These are phyloP conservation scores for Theocolax elegans DNA, from an alignment of 1,140 invertebrate species.

Conservation along the genomic window DNA sequence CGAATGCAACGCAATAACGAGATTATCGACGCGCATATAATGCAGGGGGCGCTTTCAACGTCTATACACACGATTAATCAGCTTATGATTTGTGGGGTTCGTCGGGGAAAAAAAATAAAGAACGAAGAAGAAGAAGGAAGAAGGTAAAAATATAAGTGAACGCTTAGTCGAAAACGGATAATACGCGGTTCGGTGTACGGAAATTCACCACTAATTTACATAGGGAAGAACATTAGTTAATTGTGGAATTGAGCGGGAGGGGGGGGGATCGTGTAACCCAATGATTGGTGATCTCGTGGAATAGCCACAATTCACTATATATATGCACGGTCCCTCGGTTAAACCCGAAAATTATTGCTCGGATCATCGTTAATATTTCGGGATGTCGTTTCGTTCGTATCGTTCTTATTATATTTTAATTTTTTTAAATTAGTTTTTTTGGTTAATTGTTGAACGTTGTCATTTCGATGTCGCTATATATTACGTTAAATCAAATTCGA, in stretches of 20 bases:
- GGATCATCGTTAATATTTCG: constrained; percentile 68
- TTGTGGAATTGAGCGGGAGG: too few species aligned
- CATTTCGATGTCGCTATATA: too few species aligned
- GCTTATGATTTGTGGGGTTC: background rate
- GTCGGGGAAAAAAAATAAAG: too few species aligned
- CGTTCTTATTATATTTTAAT: too few species aligned
- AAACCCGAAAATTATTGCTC: constrained; percentile 66
- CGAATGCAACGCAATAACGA: background rate
- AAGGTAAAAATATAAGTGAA: too few species aligned
- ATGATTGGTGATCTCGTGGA: constrained; percentile 65
- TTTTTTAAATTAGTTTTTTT: too few species aligned
- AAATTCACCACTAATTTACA: constrained; percentile 55
- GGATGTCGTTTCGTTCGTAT: too few species aligned
- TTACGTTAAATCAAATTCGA: too few species aligned
- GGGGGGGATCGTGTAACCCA: constrained; percentile 61
- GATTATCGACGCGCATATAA: background rate
- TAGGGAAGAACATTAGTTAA: constrained; percentile 68
- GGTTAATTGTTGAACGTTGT: too few species aligned
- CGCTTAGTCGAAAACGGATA: too few species aligned
- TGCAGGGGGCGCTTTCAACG: background rate
- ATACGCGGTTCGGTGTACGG: background rate
- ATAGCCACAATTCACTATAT: constrained; percentile 60
- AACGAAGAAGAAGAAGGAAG: background rate
- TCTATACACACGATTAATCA: background rate
- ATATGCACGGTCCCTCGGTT: constrained; percentile 47